Evolutionary conservation across 2,888 invertebrate genomes (phyloP).

Genomic region (Stenodera caucasica): DNA sequence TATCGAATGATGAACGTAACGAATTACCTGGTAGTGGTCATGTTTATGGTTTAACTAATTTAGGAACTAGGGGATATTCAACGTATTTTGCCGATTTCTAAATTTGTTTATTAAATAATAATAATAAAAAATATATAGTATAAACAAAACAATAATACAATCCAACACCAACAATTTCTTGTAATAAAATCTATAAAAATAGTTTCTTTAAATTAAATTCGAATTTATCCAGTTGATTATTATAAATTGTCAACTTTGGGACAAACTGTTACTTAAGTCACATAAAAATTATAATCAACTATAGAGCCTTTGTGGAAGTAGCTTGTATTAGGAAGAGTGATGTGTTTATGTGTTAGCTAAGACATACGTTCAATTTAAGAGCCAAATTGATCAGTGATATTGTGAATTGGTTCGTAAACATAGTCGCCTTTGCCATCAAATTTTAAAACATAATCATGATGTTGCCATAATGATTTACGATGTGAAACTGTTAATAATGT

Average conservation of each 20-base stretch:
- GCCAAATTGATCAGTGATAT: slow-evolving; percentile 87
- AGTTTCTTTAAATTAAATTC: not conserved
- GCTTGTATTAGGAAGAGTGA: too few species aligned
- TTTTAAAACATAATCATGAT: slow-evolving; percentile 93
- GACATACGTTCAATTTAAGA: too few species aligned
- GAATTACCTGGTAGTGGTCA: slow-evolving; percentile 56
- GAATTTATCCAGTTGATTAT: not conserved
- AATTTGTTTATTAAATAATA: not conserved
- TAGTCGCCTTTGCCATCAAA: slow-evolving; percentile 95
- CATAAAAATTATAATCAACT: too few species aligned
- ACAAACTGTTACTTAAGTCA: too few species aligned
- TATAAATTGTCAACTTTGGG: not conserved
- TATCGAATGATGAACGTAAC: slow-evolving; percentile 38
- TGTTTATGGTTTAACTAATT: slow-evolving; percentile 46
- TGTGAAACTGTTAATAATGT: slow-evolving; percentile 98
- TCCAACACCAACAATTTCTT: not conserved
- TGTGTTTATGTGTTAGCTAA: too few species aligned
- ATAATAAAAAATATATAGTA: not conserved
- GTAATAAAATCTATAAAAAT: not conserved
- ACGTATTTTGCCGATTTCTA: slow-evolving; percentile 40
- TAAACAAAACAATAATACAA: not conserved
- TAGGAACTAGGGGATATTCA: slow-evolving; percentile 43
- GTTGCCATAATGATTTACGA: slow-evolving; percentile 94
- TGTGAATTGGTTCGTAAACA: slow-evolving; percentile 84
- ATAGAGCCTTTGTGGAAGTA: too few species aligned